Percentiles rank a stretch among this genome's conserved stretches.
Conservation (phyloP, 2,797 vertebrate genomes). For the Siniperca scherzeri region DNA sequence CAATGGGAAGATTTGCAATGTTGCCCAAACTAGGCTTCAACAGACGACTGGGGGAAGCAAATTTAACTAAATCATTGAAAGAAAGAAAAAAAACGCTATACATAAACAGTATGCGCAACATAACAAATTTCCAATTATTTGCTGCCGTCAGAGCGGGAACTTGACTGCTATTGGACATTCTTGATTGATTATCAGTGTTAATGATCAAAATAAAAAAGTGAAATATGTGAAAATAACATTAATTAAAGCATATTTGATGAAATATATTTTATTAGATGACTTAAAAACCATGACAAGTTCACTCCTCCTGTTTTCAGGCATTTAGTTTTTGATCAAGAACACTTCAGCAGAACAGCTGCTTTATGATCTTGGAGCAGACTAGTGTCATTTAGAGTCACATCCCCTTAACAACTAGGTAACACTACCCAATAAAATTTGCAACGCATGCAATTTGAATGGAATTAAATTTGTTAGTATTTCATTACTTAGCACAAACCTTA, state of each 20-base stretch:
- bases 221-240: neutral
- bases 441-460: neutral
- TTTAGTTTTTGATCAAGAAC: neutral
- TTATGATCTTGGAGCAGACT: neutral
- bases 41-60: neutral
- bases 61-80: neutral
- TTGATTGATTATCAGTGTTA: neutral
- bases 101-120: neutral
- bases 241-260: neutral
- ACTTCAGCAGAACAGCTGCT: neutral
- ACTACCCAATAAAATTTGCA: neutral
- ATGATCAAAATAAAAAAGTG: neutral
- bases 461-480: slow-evolving; percentile 18
- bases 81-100: neutral
- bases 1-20: neutral
- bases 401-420: neutral
- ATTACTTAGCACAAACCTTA: slow-evolving; percentile 17
- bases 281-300: too few relatives aligned
- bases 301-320: neutral
- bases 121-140: neutral
- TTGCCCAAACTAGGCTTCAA: neutral
- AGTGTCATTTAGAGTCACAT: neutral
- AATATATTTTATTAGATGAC: neutral
- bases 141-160: neutral
- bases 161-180: neutral